A percentile compares a stretch with the other conserved stretches of the same genome.
These are phyloP conservation scores for Planiliza haematocheilus DNA, from an alignment of 2,113 vertebrate species.

Conservation along the genomic window DNA sequence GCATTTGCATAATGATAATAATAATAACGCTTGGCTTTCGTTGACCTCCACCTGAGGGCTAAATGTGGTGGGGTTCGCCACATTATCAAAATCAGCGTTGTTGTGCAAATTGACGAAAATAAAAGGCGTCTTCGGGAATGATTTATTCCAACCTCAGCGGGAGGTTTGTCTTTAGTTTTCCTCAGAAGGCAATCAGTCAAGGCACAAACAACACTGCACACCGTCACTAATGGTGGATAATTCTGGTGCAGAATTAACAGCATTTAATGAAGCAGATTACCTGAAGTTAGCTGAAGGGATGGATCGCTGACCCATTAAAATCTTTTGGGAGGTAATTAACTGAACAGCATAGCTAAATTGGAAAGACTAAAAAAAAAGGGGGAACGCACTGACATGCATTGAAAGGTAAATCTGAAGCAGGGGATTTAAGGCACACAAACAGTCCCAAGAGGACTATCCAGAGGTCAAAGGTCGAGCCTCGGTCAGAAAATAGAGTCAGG, in stretches of 20 bases:
- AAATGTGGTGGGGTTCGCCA: conserved; percentile 14
- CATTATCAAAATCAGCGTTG: conserved; percentile 6
- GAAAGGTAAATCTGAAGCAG: too few species aligned
- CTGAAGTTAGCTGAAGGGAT: too few species aligned
- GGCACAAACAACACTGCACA: background rate
- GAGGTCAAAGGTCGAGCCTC: background rate
- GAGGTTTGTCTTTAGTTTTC: too few species aligned
- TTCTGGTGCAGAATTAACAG: too few species aligned
- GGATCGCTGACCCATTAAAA: too few species aligned
- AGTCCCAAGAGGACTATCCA: background rate
- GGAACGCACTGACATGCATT: too few species aligned
- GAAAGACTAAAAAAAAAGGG: too few species aligned
- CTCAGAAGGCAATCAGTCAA: background rate
- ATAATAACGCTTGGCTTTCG: conserved; percentile 37
- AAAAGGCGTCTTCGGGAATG: background rate
- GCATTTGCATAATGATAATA: conserved; percentile 45
- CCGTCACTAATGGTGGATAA: too few species aligned
- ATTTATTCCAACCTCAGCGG: background rate
- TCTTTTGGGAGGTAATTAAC: too few species aligned
- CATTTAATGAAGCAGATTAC: too few species aligned
- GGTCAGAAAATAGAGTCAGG: background rate
- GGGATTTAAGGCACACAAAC: background rate
- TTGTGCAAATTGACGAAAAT: conserved; percentile 4
- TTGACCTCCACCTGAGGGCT: conserved; percentile 44
- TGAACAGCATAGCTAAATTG: too few species aligned